Evolutionary conservation across 2,113 vertebrate species (phyloP).

Genomic region (Nerophis ophidion): DNA sequence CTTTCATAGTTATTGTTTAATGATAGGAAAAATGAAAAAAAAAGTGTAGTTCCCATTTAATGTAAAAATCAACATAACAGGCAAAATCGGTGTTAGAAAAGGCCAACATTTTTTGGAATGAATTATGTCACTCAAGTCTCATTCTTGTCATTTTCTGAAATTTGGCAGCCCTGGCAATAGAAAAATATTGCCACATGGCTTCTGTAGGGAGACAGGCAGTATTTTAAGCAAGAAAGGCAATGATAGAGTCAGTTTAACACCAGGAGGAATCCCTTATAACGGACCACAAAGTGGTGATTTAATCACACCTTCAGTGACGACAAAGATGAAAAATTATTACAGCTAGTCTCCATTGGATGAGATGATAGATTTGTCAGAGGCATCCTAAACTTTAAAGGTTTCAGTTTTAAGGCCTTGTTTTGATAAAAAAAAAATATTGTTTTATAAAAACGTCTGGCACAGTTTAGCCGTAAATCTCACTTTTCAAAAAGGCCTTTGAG

Average conservation of each 20-base stretch:
- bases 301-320: slow-evolving; percentile 14
- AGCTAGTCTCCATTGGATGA: slow-evolving; percentile 5
- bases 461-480: slow-evolving; percentile 27
- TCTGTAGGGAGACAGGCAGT: neutral
- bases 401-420: slow-evolving; percentile 36
- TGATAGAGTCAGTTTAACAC: neutral
- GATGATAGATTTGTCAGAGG: slow-evolving; percentile 24
- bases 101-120: too few relatives aligned
- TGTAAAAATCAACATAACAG: too few relatives aligned
- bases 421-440: slow-evolving; percentile 29
- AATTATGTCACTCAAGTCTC: too few relatives aligned
- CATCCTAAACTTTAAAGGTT: slow-evolving; percentile 15
- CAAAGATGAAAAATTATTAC: slow-evolving; percentile 18
- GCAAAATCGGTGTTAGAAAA: too few relatives aligned
- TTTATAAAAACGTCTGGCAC: slow-evolving; percentile 37
- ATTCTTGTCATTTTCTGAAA: too few relatives aligned
- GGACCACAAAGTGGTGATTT: neutral
- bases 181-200: neutral
- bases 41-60: too few relatives aligned
- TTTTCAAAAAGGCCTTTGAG: slow-evolving; percentile 37
- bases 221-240: neutral
- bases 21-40: too few relatives aligned
- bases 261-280: neutral
- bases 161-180: too few relatives aligned
- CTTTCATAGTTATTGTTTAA: too few relatives aligned